Evolutionary conservation across 2,797 vertebrate species (phyloP).

Genomic region (Neosilurus hyrtlii): DNA sequence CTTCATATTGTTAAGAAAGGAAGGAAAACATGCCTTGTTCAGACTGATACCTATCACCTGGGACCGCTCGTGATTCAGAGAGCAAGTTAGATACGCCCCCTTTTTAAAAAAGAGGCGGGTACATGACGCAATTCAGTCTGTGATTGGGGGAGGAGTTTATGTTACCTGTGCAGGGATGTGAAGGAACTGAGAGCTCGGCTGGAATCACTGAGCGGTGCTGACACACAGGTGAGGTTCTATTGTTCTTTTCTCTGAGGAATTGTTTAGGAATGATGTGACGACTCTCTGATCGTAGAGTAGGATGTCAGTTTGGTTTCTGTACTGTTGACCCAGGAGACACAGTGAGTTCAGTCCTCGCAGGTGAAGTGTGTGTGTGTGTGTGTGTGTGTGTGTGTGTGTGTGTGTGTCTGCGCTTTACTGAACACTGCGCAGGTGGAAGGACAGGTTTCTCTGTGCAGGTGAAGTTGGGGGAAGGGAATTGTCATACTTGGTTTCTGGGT

Average conservation of each 20-base stretch:
- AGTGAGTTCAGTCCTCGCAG: background rate
- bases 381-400: too few relatives aligned
- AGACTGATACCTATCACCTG: background rate
- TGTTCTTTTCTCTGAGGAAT: too few relatives aligned
- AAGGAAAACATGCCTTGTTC: background rate
- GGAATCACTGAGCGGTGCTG: background rate
- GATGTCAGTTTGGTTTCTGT: background rate
- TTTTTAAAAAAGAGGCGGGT: background rate
- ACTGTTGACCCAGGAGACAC: background rate
- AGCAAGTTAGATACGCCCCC: background rate
- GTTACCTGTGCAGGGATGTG: background rate
- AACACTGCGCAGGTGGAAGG: conserved; percentile 40
- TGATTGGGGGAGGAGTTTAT: background rate
- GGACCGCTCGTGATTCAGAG: background rate
- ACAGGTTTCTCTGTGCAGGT: conserved; percentile 44
- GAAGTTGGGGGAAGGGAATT: conserved; percentile 42
- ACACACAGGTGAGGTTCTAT: background rate
- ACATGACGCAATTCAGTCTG: background rate
- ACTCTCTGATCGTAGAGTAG: background rate
- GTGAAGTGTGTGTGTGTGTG: too few relatives aligned
- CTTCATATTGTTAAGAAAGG: too few relatives aligned
- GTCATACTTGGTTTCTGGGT: conserved; percentile 69
- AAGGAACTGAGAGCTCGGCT: too few relatives aligned
- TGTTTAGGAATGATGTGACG: background rate
- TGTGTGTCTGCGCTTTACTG: background rate